These are phyloP conservation scores for Ommatoiulus sabulosus DNA, from an alignment of 2,888 invertebrate genomes.

Conservation along the genomic window DNA sequence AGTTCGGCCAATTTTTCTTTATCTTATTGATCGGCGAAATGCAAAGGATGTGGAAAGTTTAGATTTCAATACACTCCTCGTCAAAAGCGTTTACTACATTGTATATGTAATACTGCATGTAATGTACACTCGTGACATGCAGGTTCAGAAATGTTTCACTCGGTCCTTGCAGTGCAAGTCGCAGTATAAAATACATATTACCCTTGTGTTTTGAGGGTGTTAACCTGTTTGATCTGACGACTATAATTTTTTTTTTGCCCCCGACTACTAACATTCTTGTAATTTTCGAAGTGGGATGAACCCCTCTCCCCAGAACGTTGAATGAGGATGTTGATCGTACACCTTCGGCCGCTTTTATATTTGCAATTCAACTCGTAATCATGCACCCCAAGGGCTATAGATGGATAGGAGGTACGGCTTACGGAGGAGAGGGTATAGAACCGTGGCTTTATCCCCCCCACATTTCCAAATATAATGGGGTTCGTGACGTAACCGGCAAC, in stretches of 20 bases:
- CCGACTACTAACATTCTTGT: constrained; percentile 13
- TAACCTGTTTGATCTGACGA: constrained; percentile 6
- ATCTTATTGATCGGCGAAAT: neutral
- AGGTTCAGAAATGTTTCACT: no score
- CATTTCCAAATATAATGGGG: neutral
- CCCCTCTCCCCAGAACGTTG: neutral
- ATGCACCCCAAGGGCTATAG: neutral
- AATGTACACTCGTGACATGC: no score
- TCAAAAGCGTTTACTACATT: neutral
- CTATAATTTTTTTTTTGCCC: neutral
- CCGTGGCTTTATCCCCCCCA: neutral
- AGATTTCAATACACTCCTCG: neutral
- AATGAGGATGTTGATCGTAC: constrained; percentile 15
- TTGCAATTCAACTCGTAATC: constrained; percentile 7
- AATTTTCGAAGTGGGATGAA: constrained; percentile 6
- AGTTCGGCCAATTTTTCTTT: neutral
- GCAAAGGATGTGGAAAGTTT: neutral
- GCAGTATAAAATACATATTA: no score
- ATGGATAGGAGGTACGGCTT: neutral
- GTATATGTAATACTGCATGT: no score
- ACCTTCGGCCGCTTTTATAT: constrained; percentile 27
- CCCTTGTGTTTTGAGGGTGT: constrained; percentile 20
- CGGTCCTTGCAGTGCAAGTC: no score
- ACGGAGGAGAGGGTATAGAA: neutral
- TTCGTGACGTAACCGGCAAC: neutral